Evolutionary conservation across 2,888 invertebrate genomes (phyloP).

Genomic region (Helleia helle): DNA sequence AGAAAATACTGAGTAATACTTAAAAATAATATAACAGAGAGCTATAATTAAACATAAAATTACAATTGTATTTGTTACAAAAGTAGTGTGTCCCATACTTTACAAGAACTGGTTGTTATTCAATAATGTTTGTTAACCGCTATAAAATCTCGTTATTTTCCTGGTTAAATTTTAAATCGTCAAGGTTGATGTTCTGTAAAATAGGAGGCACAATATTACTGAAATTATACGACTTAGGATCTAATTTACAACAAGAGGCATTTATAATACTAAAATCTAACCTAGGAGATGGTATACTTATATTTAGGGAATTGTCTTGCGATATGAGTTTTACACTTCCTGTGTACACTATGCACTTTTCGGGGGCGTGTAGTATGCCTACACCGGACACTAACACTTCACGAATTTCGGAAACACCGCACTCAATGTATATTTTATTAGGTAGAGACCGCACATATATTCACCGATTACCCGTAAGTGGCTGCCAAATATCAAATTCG

Average conservation of each 20-base stretch:
- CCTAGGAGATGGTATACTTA: too few relatives aligned
- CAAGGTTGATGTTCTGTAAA: background rate
- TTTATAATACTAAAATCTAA: too few relatives aligned
- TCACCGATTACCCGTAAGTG: background rate
- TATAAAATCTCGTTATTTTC: background rate
- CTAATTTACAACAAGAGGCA: too few relatives aligned
- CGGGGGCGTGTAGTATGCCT: background rate
- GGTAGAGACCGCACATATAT: background rate
- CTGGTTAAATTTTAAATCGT: background rate
- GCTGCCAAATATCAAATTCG: background rate
- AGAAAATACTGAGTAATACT: too few relatives aligned
- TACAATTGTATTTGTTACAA: background rate
- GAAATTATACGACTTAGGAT: too few relatives aligned
- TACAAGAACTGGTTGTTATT: background rate
- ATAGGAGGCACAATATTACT: background rate
- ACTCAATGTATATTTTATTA: background rate
- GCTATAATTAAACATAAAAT: too few relatives aligned
- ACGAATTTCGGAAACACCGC: too few relatives aligned
- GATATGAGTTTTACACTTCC: background rate
- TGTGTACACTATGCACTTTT: background rate
- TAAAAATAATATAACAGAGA: too few relatives aligned
- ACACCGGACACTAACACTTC: too few relatives aligned
- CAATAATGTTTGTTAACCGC: background rate
- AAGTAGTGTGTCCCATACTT: slow-evolving; percentile 2
- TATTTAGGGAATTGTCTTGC: background rate